These are phyloP conservation scores for Acanthisitta chloris DNA, from an alignment of 2,113 vertebrate genomes.

Conservation along the genomic window DNA sequence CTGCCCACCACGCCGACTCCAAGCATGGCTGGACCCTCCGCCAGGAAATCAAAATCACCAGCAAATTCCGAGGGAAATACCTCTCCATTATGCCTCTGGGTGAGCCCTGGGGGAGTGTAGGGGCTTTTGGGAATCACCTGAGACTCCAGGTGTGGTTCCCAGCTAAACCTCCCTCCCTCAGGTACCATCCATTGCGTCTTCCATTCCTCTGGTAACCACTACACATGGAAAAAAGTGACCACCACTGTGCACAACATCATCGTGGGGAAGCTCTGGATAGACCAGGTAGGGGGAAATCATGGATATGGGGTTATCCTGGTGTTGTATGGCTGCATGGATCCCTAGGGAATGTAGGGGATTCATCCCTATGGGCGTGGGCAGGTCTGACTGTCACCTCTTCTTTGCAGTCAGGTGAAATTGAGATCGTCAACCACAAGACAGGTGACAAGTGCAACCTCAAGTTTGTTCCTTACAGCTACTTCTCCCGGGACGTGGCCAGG, in stretches of 20 bases:
- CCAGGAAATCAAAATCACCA: constrained; percentile 94
- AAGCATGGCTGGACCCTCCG: constrained; percentile 90
- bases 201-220: constrained; percentile 90
- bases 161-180: not conserved
- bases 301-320: too few relatives aligned
- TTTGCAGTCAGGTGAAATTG: constrained; percentile 91
- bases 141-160: not conserved
- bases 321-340: not conserved
- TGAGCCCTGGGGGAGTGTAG: constrained; percentile 41
- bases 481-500: constrained; percentile 91
- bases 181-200: constrained; percentile 95
- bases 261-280: constrained; percentile 97
- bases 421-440: constrained; percentile 92
- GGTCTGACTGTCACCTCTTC: not conserved
- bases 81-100: constrained; percentile 97
- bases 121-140: fast-evolving
- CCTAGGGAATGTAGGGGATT: fast-evolving
- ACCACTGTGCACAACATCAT: constrained; percentile 99
- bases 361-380: too few relatives aligned
- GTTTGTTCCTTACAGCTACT: constrained; percentile 97
- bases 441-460: constrained; percentile 95
- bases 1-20: constrained; percentile 90
- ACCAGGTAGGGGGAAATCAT: constrained; percentile 82
- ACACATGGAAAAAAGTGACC: constrained; percentile 97
- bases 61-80: constrained; percentile 99